Percentiles rank a stretch among this genome's conserved stretches.
Evolutionary conservation across 2,797 vertebrate species (phyloP).

Genomic region (Acanthurus tractus): DNA sequence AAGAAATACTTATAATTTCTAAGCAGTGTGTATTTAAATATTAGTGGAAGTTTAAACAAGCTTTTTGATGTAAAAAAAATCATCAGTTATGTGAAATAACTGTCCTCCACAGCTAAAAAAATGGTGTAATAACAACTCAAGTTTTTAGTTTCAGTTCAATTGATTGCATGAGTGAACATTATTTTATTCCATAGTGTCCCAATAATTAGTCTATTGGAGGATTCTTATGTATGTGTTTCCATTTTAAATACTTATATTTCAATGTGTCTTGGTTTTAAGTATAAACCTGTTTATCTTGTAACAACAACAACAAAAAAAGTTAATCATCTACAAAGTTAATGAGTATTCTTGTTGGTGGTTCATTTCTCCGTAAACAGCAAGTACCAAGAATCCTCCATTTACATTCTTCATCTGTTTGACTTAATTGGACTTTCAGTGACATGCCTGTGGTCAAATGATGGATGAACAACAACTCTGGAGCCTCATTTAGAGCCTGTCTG

Average conservation of each 20-base stretch:
- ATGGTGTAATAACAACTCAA: too few relatives aligned
- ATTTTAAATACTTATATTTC: neutral
- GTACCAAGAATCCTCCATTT: conserved; percentile 57
- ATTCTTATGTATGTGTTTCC: too few relatives aligned
- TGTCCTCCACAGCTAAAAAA: neutral
- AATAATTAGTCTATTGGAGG: neutral
- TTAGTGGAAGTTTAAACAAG: neutral
- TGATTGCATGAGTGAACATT: neutral
- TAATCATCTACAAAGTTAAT: conserved; percentile 17
- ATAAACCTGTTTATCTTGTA: conserved; percentile 1
- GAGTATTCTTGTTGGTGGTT: conserved; percentile 36
- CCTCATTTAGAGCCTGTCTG: conserved; percentile 43
- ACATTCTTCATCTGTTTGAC: conserved; percentile 59
- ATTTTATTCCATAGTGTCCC: conserved; percentile 6
- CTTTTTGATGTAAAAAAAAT: neutral
- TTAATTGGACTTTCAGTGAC: conserved; percentile 70
- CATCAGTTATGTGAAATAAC: neutral
- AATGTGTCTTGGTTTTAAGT: neutral
- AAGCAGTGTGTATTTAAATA: neutral
- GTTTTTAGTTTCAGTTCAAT: too few relatives aligned
- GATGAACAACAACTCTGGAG: conserved; percentile 47
- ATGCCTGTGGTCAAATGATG: conserved; percentile 70
- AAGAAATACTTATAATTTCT: neutral
- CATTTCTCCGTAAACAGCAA: conserved; percentile 39
- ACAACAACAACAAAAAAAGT: conserved; percentile 5